Evolutionary conservation across 2,888 invertebrate genomes (phyloP).

Genomic region (Melanchra persicariae): DNA sequence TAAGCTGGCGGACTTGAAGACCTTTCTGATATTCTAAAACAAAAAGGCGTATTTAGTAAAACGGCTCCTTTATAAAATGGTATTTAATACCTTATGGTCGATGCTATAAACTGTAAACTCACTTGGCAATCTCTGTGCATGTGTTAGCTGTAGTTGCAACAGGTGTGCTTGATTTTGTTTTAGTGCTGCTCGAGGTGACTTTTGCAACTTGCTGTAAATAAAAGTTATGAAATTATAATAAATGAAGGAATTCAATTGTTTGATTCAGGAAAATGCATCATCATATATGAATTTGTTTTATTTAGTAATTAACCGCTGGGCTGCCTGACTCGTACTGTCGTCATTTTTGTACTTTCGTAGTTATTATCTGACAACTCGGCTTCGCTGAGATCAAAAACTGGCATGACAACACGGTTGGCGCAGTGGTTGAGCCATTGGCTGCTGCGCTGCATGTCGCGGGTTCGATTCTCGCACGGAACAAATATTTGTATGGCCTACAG

Average conservation of each 20-base stretch:
- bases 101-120: slow-evolving; percentile 55
- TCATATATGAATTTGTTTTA: too few relatives aligned
- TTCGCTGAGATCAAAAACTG: too few relatives aligned
- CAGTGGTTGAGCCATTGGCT: too few relatives aligned
- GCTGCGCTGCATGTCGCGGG: too few relatives aligned
- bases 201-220: slow-evolving; percentile 85
- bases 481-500: too few relatives aligned
- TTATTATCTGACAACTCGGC: too few relatives aligned
- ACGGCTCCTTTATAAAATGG: background rate
- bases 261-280: too few relatives aligned
- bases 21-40: slow-evolving; percentile 61
- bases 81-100: background rate
- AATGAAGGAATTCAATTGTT: background rate
- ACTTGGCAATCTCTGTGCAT: slow-evolving; percentile 69
- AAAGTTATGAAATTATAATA: slow-evolving; percentile 37
- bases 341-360: too few relatives aligned
- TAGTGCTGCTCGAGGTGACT: slow-evolving; percentile 66
- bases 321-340: too few relatives aligned
- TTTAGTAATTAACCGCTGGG: too few relatives aligned
- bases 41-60: slow-evolving; percentile 1
- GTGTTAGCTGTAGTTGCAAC: slow-evolving; percentile 63
- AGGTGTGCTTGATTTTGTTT: slow-evolving; percentile 35
- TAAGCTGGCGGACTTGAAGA: slow-evolving; percentile 71
- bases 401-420: too few relatives aligned
- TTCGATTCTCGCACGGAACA: too few relatives aligned